These are phyloP conservation scores for Dicycla oo DNA, from an alignment of 2,888 invertebrate genomes.

Conservation along the genomic window DNA sequence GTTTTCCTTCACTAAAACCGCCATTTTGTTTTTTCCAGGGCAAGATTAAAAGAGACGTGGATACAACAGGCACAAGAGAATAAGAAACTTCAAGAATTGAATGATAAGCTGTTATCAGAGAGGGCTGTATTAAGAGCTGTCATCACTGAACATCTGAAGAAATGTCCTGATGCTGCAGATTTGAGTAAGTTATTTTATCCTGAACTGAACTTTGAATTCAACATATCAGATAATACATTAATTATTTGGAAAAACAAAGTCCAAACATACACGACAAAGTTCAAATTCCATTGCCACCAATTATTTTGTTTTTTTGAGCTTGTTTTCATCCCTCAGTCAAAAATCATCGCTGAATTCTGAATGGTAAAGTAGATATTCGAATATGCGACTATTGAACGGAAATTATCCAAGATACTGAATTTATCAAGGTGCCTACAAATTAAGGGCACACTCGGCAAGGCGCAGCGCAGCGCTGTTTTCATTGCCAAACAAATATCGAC, in stretches of 20 bases:
- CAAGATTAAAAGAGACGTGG: conserved; percentile 80
- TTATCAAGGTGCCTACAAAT: neutral
- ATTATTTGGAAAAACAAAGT: neutral
- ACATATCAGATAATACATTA: neutral
- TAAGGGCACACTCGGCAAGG: too few species aligned
- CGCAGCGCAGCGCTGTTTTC: too few species aligned
- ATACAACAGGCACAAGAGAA: conserved; percentile 75
- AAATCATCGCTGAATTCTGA: neutral
- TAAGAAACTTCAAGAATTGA: conserved; percentile 72
- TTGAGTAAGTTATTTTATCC: conserved; percentile 74
- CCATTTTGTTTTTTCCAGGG: conserved; percentile 68
- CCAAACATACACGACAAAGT: neutral
- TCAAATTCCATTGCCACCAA: neutral
- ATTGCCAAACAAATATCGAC: too few species aligned
- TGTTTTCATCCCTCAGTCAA: neutral
- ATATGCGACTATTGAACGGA: neutral
- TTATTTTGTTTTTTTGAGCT: neutral
- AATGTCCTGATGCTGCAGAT: conserved; percentile 76
- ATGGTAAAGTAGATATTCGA: neutral
- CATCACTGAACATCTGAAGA: conserved; percentile 78
- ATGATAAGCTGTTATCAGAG: conserved; percentile 76
- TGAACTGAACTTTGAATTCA: neutral
- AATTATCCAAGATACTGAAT: neutral
- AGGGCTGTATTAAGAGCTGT: conserved; percentile 73
- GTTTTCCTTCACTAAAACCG: neutral